Base-by-base conservation (phyloP, 2,113 vertebrate species). In the Phocoena phocoena region DNA sequence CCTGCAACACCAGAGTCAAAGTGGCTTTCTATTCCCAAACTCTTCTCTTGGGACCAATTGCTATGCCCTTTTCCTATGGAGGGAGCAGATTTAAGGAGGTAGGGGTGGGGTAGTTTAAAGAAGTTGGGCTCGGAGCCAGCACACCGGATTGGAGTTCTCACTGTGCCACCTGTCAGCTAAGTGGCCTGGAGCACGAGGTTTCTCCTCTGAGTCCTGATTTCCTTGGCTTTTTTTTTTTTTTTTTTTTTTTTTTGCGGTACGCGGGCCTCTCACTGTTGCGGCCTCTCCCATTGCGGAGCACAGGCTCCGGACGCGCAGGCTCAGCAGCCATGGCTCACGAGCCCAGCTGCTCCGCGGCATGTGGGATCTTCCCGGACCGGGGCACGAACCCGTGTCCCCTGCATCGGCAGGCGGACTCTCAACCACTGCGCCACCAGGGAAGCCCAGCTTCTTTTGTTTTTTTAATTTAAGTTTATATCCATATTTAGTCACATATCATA, bases 261-360 rank as follows among this genome's bases (percentile, higher is more conserved):
- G 1, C 12, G 47, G 47, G 3, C 47, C 47, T 50, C 47, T 50
- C 47, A 13, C 47, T 50, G 47, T 3, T 50, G 12, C 1, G 12
- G 47, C 47, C 47, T 14, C 47, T 12, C 47, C 47, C 3, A 2
- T 13, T 3, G 47, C 12, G 2, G 3, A 50, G 47, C 47, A 50
- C 47, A 14, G 47, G 1, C 47, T 50, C 47, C 0, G 10, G 47
- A 50, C 0, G 0, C 12, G 12, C 47, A 50, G 47, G 47, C 47
- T 1, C 47, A 50, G 47, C 12, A 3, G 12, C 47, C 47, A 14
- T 13, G 47, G 47, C 3, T 50, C 47, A 50, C 47, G 47, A 3
- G 47, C 12, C 47, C 12, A 50, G 47, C 47, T 0, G 0, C 47
- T 50, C 47, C 0, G 47, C 0, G 1, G 47, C 47, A 47, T 12